Conservation (phyloP, 35 echinoderm and acorn worm species). For the Patiria miniata region DNA sequence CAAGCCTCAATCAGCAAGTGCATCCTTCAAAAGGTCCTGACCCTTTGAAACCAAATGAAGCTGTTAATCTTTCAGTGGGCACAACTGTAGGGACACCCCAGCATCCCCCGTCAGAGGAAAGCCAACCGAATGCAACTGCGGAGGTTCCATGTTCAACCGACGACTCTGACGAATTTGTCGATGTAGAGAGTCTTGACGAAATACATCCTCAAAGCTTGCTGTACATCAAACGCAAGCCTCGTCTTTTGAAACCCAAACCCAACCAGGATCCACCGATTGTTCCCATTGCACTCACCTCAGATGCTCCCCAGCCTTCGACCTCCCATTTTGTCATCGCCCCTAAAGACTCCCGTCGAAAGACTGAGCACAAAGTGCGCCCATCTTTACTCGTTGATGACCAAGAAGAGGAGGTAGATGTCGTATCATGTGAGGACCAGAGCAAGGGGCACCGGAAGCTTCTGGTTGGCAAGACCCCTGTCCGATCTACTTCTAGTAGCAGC, state of each 20-base stretch:
- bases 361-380: not conserved
- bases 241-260: not conserved
- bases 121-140: no score
- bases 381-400: not conserved
- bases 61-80: no score
- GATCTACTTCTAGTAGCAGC: not conserved
- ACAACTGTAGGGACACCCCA: no score
- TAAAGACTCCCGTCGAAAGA: not conserved
- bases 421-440: not conserved
- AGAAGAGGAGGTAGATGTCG: not conserved
- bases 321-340: not conserved
- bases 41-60: no score
- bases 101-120: no score
- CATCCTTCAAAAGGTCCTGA: no score
- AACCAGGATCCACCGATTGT: no score
- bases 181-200: constrained; percentile 41
- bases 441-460: not conserved
- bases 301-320: no score
- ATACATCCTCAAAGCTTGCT: not conserved
- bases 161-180: constrained; percentile 20
- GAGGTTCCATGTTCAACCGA: not conserved
- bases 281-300: no score
- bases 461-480: not conserved
- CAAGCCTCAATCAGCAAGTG: no score
- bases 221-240: not conserved